These are phyloP conservation scores for Amphilophus citrinellus DNA, from an alignment of 2,113 vertebrate genomes.

Conservation along the genomic window DNA sequence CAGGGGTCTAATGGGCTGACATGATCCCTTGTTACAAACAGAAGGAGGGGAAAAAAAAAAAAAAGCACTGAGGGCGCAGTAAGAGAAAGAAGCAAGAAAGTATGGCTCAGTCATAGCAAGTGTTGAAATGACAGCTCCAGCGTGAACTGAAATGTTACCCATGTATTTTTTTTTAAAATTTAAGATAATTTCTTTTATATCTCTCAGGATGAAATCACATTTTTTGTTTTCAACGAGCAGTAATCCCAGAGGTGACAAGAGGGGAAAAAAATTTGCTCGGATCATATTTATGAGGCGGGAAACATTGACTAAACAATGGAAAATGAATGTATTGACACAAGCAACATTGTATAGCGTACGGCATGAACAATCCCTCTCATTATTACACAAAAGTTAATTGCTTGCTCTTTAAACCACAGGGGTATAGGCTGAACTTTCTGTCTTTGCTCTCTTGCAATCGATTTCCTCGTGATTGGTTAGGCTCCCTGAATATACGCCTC, in stretches of 20 bases:
- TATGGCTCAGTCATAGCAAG: neutral
- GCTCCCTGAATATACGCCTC: conserved; percentile 27
- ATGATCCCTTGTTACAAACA: conserved; percentile 62
- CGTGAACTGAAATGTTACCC: neutral
- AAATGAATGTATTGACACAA: neutral
- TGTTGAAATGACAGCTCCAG: neutral
- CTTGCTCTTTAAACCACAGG: conserved; percentile 35
- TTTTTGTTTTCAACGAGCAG: conserved; percentile 2
- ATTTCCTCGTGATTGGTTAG: conserved; percentile 28
- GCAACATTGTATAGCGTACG: neutral
- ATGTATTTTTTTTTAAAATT: neutral
- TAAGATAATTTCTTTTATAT: neutral
- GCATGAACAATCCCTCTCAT: conserved; percentile 3
- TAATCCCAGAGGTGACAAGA: neutral
- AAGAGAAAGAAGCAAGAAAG: neutral
- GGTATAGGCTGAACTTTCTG: conserved; percentile 20
- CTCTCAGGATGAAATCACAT: neutral
- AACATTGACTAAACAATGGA: neutral
- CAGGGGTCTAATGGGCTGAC: conserved; percentile 70
- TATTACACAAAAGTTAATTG: conserved; percentile 10
- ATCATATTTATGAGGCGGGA: neutral
- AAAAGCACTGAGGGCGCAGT: neutral
- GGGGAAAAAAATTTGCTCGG: neutral
- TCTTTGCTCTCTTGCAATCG: conserved; percentile 24
- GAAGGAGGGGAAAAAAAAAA: neutral